Percentiles rank a stretch among this genome's conserved stretches.
Conservation (phyloP, 2,888 invertebrate genomes). For the Siphlonurus alternatus region DNA sequence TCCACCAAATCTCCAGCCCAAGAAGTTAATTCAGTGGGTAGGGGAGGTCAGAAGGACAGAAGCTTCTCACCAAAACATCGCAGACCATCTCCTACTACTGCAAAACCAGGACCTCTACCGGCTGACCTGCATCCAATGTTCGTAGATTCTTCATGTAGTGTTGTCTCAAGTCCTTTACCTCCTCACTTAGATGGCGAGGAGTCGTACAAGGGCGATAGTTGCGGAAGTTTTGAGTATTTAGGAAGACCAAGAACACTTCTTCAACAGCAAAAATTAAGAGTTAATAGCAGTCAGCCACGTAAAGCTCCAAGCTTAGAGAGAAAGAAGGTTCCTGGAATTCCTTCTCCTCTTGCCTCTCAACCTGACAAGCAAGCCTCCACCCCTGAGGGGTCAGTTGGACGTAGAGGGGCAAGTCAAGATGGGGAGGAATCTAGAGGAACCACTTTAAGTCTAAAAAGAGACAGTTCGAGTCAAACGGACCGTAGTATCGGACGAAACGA, state of each 20-base stretch:
- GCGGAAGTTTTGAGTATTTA: slow-evolving; percentile 43
- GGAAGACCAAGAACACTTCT: slow-evolving; percentile 28
- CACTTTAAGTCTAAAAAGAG: slow-evolving; percentile 2
- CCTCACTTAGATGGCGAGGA: slow-evolving; percentile 43
- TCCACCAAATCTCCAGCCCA: neutral
- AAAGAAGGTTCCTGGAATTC: neutral
- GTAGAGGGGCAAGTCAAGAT: neutral
- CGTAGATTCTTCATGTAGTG: slow-evolving; percentile 24
- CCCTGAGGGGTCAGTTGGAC: slow-evolving; percentile 4
- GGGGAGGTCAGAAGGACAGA: neutral
- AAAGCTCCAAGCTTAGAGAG: neutral
- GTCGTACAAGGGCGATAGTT: slow-evolving; percentile 42
- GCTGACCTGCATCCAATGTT: slow-evolving; percentile 10
- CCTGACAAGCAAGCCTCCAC: slow-evolving; percentile 1
- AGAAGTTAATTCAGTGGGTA: neutral
- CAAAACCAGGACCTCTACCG: neutral
- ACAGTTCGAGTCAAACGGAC: slow-evolving; percentile 6
- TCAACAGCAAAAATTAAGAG: slow-evolving; percentile 22
- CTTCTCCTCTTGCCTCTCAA: neutral
- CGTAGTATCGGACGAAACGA: neutral
- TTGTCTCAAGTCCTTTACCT: slow-evolving; percentile 32
- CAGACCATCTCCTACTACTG: slow-evolving; percentile 6
- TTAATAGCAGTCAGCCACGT: slow-evolving; percentile 11
- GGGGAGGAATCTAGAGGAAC: slow-evolving; percentile 1
- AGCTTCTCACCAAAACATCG: slow-evolving; percentile 5